phyloP scores from a whole-genome alignment of 1,140 invertebrate genomes.

The Orius insidiosus region DNA sequence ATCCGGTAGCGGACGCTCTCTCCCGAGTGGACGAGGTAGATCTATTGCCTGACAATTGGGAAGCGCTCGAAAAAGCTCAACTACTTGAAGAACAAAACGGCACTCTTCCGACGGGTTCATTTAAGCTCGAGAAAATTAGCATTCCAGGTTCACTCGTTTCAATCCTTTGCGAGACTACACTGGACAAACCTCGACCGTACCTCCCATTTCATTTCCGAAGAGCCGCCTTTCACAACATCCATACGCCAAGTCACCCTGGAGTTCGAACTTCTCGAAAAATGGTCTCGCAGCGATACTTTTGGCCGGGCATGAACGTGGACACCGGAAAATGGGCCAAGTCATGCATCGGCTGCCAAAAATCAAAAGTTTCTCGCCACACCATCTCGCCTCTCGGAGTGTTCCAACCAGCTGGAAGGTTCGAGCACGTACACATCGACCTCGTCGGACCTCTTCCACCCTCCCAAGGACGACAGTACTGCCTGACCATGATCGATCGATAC shows the following conservation, averaged over 20 bases:
- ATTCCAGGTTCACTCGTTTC: not conserved
- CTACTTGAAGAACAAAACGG: not conserved
- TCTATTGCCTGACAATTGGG: not conserved
- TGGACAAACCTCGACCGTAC: not conserved
- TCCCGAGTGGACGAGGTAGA: slow-evolving; percentile 8
- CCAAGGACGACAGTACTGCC: slow-evolving; percentile 16
- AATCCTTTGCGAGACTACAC: not conserved
- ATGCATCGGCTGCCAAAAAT: not conserved
- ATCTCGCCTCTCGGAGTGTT: not conserved
- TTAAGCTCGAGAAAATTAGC: not conserved
- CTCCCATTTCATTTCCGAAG: not conserved
- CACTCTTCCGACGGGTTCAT: not conserved
- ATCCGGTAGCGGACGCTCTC: slow-evolving; percentile 6
- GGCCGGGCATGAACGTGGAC: not conserved
- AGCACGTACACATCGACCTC: slow-evolving; percentile 31
- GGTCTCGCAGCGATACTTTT: not conserved
- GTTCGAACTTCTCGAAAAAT: not conserved
- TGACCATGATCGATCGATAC: slow-evolving; percentile 28
- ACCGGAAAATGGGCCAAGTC: not conserved
- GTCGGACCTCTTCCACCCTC: slow-evolving; percentile 25
- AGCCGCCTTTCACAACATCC: not conserved
- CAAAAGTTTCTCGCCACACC: not conserved
- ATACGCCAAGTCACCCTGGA: not conserved
- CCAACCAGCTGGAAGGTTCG: slow-evolving; percentile 18
- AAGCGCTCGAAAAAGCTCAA: not conserved